Evolutionary conservation across 2,888 invertebrate species (phyloP), one percentile per base, ranked within the genome.

Genomic region (Malthinus seriepunctatus): DNA sequence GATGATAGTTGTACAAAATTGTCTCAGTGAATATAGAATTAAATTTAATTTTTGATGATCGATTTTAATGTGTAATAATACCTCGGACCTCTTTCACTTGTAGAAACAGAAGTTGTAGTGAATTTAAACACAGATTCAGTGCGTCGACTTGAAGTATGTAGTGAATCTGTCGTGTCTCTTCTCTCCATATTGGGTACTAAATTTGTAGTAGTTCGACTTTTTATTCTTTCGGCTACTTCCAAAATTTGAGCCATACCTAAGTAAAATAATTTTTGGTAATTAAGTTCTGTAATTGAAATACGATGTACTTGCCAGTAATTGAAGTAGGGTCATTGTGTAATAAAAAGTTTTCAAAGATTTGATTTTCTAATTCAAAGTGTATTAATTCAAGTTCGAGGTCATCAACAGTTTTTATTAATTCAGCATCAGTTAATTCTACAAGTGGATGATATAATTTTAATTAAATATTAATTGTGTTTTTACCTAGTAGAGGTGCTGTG

Each of bases 331-430:
- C 72, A 56, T 69, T 69, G 51, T 63, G 60, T n/a, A 52, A 33
- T 33, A 73, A 53, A 60, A 70, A 69, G 46, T 65, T 56, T 47
- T 67, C 63, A 60, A 71, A 68, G 12, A 73, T 63, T 35, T 62
- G 50, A 63, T 72, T 73, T 64, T 73, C 73, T n/a, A 69, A 45
- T 10, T 64, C 62, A 11, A 69, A 38, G 60, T 71, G 63, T 47
- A 53, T 60, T 2, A 61, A 39, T 35, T 69, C 68, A 12, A 37
- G 53, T 33, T 65, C 57, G 6, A 72, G 48, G 1, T 65, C 63
- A 8, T 68, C 63, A 10, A 73, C 66, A 0, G 46, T 45, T 39
- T 45, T 56, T 6, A 68, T 35, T 2, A 73, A 55, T 11, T 70
- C 70, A 8, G 62, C 64, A 50, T 71, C 65, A 5, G 46, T 42